Conservation (phyloP, 2,113 vertebrate genomes). For the Puma concolor region DNA sequence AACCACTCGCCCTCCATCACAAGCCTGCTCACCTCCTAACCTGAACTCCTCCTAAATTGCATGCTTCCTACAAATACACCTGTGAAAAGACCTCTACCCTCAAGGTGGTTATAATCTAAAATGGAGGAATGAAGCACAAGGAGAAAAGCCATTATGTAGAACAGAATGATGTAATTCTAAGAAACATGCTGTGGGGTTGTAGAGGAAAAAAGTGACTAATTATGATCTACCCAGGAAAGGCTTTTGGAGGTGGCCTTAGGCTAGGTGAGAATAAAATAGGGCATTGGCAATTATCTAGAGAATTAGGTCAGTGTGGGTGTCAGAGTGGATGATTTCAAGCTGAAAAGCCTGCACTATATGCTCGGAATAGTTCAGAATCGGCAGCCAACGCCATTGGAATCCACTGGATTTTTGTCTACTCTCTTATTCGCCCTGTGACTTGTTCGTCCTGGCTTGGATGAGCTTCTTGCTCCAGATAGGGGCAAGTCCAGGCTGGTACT, state of each 20-base stretch:
- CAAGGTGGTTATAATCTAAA: slow-evolving; percentile 38
- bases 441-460: background rate
- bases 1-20: background rate
- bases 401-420: background rate
- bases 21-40: background rate
- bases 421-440: background rate
- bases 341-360: slow-evolving; percentile 18
- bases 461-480: background rate
- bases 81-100: background rate
- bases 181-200: slow-evolving; percentile 22
- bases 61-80: background rate
- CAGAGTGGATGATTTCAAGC: slow-evolving; percentile 63
- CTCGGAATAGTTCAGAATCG: slow-evolving; percentile 54
- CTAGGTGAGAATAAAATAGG: slow-evolving; percentile 73
- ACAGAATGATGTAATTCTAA: slow-evolving; percentile 65
- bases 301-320: slow-evolving; percentile 72
- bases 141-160: slow-evolving; percentile 6
- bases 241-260: slow-evolving; percentile 69
- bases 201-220: slow-evolving; percentile 68
- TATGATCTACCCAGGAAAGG: slow-evolving; percentile 64
- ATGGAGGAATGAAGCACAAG: background rate
- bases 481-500: background rate
- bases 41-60: background rate
- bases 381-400: background rate
- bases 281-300: slow-evolving; percentile 71